Base-by-base conservation (phyloP, 2,888 invertebrate genomes). In the Dorcus parallelipipedus region DNA sequence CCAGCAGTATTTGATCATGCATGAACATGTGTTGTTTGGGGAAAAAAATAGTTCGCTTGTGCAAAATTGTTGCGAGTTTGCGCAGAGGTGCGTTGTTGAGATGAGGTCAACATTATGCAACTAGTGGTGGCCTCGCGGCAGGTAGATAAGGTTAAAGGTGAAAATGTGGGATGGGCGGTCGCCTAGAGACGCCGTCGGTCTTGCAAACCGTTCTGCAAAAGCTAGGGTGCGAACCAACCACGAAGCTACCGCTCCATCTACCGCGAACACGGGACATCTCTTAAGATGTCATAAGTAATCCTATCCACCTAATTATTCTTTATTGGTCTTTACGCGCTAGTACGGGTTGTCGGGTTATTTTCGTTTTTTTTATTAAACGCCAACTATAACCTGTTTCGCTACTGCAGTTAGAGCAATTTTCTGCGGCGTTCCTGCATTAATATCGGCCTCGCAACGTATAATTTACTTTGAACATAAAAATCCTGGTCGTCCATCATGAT, bases 351-450 rank as follows among this genome's bases (percentile, higher is more conserved):
- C 64, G 56, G 61, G 54, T 61, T 63, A 59, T 62, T 65, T 67
- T 64, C 64, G 66, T 67, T 68, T 69, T 69, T 68, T 69, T 71
- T 67, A 69, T 70, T 67, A 66, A 68, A 69, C 68, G 70, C 68
- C 68, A 65, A 64, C 70, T 69, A 71, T 73, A 76, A 76, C 76
- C 76, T 71, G 76, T 76, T 76, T 71, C 71, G 71, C 73, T 64
- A 63, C 63, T 56, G 56, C 54, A 49, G 54, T 54, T 54, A 50
- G 47, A 54, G 41, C 52, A 55, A 59, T 59, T 59, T 59, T 56
- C 55, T 52, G 56, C 58, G 26, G 53, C 58, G 58, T 58, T 53
- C 49, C 39, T 42, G 40, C 55, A 52, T 58, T 53, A 58, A 54
- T 58, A 58, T 45, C 45, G 20, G 40, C 49, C 47, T 45, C 51